Evolutionary conservation across 2,113 vertebrate genomes (phyloP).

Genomic region (Regulus satrapa): DNA sequence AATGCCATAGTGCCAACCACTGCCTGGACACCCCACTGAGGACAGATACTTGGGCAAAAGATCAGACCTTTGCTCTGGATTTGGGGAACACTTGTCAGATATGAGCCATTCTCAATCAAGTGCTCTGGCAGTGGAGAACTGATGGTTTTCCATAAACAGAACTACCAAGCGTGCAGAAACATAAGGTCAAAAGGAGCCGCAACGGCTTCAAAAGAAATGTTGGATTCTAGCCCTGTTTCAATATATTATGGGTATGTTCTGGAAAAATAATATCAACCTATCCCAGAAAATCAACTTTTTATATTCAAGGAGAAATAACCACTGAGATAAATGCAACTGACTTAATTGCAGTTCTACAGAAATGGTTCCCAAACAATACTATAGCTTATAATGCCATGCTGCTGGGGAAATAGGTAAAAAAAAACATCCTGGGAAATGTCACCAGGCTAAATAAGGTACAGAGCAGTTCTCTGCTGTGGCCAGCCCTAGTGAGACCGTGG

Average conservation of each 20-base stretch:
- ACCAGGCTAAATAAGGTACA: not conserved
- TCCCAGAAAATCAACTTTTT: not conserved
- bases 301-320: not conserved
- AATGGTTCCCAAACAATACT: not conserved
- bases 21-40: not conserved
- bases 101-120: not conserved
- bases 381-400: not conserved
- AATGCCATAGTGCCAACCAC: too few species aligned
- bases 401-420: not conserved
- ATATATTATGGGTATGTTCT: not conserved
- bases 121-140: rapidly evolving
- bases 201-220: not conserved
- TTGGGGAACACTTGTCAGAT: not conserved
- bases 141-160: not conserved
- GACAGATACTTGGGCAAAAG: not conserved
- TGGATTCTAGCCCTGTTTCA: not conserved
- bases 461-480: not conserved
- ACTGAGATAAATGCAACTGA: not conserved
- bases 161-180: not conserved
- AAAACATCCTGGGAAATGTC: not conserved
- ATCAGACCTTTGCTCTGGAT: not conserved
- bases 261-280: not conserved
- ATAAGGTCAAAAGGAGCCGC: not conserved
- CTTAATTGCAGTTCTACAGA: not conserved
- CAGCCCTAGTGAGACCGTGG: not conserved